Base-by-base conservation (phyloP, 1,140 invertebrate species). In the Sycophila sp. region DNA sequence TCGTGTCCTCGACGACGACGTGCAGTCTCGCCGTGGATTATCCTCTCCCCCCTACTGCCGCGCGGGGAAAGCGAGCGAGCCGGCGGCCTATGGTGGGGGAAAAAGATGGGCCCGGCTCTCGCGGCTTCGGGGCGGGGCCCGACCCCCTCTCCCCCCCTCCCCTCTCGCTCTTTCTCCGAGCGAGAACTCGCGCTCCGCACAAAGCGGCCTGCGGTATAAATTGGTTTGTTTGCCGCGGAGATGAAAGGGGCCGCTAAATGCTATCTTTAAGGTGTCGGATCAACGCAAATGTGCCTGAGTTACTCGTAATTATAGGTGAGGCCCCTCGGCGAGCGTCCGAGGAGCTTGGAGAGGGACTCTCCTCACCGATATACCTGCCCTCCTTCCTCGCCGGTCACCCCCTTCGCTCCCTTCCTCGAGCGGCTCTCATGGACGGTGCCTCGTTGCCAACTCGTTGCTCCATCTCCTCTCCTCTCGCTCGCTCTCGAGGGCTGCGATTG, bases 261-360 rank as follows among this genome's bases (percentile, higher is more conserved):
- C 84, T 86, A 86, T 86, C 84, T 86, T 86, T 86, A 86, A 86
- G 85, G 85, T 86, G 85, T 85, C 85, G 84, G 84, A 85, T 85
- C 85, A 85, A 85, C 84, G 85, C 85, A 86, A 86, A 86, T 86
- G 85, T 86, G 85, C 81, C 85, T 86, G 85, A 86, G 83, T 86
- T 86, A 86, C 84, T 86, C 84, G 83, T 86, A 85, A 86, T 86
- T 85, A 86, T 86, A 86, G 84, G 83, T 67, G 36, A 67, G 45
- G 64, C 51, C 70, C 70, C 58, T 58, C 49, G 69, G 69, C 62
- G 56, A 85, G 85, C 83, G 83, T 79, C 77, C 78, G 36, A 62
- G 78, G 77, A 75, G 73, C 78, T 80, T 79, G 26, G 51, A 53
- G 51, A 53, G 15, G 51, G 26, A 38, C 49, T 63, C 28, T 15